Evolutionary conservation across 2,113 vertebrate species (phyloP).

Genomic region (Cranoglanis bouderius): DNA sequence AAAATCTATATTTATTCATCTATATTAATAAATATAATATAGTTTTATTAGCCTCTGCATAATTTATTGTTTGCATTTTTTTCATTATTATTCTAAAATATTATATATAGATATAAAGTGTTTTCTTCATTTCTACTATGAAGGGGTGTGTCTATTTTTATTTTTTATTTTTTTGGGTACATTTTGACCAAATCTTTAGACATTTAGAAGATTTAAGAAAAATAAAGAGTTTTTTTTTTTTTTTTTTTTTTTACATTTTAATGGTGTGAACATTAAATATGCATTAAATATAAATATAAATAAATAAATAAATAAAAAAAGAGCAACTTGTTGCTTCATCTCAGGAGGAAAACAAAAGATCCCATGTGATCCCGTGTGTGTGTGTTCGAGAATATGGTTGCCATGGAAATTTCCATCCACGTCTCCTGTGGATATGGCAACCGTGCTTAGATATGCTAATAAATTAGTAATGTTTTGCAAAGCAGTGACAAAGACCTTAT

Average conservation of each 20-base stretch:
- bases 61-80: no score
- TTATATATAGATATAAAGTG: no score
- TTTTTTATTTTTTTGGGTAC: no score
- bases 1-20: background rate
- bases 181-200: background rate
- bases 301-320: background rate
- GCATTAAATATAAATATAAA: background rate
- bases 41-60: no score
- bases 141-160: no score
- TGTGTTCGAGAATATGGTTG: conserved; percentile 1
- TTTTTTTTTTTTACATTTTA: no score
- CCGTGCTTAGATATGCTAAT: background rate
- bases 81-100: no score
- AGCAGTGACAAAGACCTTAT: background rate
- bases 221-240: no score
- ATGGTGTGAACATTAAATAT: no score
- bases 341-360: background rate
- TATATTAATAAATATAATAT: background rate
- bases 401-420: conserved; percentile 12
- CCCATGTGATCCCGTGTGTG: background rate
- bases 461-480: background rate
- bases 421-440: background rate
- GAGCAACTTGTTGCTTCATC: background rate
- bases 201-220: background rate
- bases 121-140: no score